phyloP scores from a whole-genome alignment of 1,140 invertebrate species.

The Piezodorus guildinii region DNA sequence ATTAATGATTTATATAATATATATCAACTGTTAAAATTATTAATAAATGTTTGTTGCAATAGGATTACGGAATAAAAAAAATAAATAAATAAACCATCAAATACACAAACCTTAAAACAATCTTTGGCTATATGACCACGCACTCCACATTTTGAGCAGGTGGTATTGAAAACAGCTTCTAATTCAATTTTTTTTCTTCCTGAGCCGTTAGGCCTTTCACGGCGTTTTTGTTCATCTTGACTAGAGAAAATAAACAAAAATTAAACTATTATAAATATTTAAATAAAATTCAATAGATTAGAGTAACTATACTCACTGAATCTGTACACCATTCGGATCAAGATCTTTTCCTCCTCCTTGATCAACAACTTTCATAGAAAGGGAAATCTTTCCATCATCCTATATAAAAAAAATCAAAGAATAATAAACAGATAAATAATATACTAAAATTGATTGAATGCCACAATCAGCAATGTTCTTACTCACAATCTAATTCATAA shows the following conservation, averaged over 20 bases:
- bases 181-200: constrained; percentile 34
- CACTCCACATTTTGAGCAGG: constrained; percentile 36
- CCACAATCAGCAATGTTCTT: no score
- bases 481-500: no score
- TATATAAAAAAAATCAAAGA: neutral
- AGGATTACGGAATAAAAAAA: no score
- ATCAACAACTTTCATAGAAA: constrained; percentile 39
- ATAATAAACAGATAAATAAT: no score
- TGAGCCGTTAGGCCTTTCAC: constrained; percentile 25
- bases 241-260: constrained; percentile 21
- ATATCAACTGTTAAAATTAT: no score
- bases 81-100: neutral
- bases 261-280: neutral
- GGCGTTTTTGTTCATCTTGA: constrained; percentile 34
- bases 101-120: constrained; percentile 32
- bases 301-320: constrained; percentile 29
- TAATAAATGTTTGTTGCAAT: no score
- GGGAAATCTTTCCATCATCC: constrained; percentile 37
- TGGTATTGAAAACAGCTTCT: constrained; percentile 37
- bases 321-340: constrained; percentile 37
- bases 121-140: constrained; percentile 36
- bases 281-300: neutral
- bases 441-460: no score
- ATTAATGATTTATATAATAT: no score
- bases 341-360: constrained; percentile 37